Percentiles rank a stretch among this genome's conserved stretches.
Evolutionary conservation across 2,113 vertebrate species (phyloP).

Genomic region (Donacobius atricapilla): DNA sequence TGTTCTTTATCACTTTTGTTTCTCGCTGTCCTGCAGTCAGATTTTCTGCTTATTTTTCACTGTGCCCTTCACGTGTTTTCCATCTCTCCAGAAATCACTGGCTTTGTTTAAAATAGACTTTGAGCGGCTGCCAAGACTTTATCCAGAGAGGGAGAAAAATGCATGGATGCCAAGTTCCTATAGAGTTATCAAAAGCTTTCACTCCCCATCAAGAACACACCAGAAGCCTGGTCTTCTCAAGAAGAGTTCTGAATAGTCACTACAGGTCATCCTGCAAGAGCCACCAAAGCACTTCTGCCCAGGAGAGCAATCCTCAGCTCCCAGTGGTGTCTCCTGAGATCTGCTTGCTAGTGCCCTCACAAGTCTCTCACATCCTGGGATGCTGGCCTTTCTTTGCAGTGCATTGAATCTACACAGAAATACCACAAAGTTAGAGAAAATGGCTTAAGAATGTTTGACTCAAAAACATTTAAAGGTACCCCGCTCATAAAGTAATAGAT

Average conservation of each 20-base stretch:
- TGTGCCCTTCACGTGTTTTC: constrained; percentile 58
- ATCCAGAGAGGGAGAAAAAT: constrained; percentile 39
- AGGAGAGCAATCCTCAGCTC: not conserved
- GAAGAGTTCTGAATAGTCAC: not conserved
- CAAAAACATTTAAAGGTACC: not conserved
- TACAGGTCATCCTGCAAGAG: not conserved
- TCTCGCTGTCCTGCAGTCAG: not conserved
- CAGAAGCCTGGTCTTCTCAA: not conserved
- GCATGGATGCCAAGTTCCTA: constrained; percentile 26
- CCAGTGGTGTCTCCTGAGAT: not conserved
- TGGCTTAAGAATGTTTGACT: not conserved
- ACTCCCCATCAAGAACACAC: constrained; percentile 6
- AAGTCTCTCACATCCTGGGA: not conserved
- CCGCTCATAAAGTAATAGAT: not conserved
- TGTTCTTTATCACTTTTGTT: constrained; percentile 1
- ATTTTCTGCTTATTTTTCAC: constrained; percentile 52
- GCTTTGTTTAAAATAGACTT: constrained; percentile 66
- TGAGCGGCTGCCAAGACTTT: constrained; percentile 31
- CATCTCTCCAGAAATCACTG: constrained; percentile 55
- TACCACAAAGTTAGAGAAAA: not conserved
- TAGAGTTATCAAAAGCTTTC: constrained; percentile 62
- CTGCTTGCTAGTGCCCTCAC: not conserved
- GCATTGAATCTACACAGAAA: not conserved
- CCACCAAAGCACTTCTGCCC: not conserved
- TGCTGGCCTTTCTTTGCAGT: not conserved